Conservation (phyloP, 2,888 invertebrate genomes). For the Eupithecia inturbata region DNA sequence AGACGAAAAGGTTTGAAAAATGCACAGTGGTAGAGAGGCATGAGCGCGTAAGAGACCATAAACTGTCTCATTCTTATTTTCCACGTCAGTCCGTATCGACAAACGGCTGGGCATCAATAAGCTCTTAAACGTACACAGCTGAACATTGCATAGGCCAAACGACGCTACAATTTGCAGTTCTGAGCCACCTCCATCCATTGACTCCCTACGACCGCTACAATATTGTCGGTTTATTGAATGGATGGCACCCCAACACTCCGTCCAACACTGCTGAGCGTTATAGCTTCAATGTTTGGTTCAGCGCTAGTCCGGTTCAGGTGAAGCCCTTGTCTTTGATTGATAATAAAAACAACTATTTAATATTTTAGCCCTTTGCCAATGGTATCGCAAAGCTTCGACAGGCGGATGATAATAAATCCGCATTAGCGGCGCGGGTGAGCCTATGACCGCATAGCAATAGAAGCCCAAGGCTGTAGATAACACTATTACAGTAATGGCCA, state of each 20-base stretch:
- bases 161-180: not conserved
- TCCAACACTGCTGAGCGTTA: not conserved
- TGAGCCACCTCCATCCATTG: not conserved
- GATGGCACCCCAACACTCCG: not conserved
- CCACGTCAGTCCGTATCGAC: not conserved
- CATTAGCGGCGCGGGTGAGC: conserved; percentile 24
- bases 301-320: not conserved
- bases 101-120: not conserved
- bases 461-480: conserved; percentile 46
- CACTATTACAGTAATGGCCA: conserved; percentile 37
- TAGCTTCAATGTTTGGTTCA: too few species aligned
- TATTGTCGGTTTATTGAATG: not conserved
- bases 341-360: not conserved
- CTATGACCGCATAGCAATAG: conserved; percentile 46
- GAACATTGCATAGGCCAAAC: not conserved
- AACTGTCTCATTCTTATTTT: not conserved
- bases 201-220: not conserved
- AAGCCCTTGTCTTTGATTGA: not conserved
- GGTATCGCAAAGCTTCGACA: conserved; percentile 8
- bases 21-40: not conserved
- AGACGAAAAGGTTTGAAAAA: not conserved
- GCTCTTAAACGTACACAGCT: not conserved
- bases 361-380: not conserved
- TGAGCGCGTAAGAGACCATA: not conserved
- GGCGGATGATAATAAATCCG: conserved; percentile 24